Evolutionary conservation across 1,140 invertebrate genomes (phyloP).

Genomic region (Musca domestica): DNA sequence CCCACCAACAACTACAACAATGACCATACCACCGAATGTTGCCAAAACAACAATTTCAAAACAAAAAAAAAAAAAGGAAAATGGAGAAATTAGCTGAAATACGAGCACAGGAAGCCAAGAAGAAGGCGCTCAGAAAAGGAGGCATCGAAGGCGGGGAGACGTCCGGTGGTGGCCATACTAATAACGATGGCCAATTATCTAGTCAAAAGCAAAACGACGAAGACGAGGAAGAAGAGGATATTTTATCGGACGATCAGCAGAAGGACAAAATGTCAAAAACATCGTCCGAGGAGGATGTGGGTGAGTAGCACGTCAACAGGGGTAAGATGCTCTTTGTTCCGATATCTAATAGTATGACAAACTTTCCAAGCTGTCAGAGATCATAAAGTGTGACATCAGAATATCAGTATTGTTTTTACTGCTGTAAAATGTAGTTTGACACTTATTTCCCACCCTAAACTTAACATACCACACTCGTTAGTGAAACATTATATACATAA

Average conservation of each 20-base stretch:
- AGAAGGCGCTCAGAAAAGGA: not conserved
- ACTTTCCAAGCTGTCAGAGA: too few relatives aligned
- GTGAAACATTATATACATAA: too few relatives aligned
- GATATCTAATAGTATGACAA: too few relatives aligned
- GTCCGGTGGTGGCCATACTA: not conserved
- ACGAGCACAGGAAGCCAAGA: not conserved
- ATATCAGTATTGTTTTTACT: too few relatives aligned
- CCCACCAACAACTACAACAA: slow-evolving; percentile 9
- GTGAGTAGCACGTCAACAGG: slow-evolving; percentile 30
- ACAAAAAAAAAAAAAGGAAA: slow-evolving; percentile 23
- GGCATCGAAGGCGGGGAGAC: not conserved
- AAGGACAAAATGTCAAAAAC: slow-evolving; percentile 23
- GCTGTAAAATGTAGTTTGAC: too few relatives aligned
- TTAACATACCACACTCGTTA: too few relatives aligned
- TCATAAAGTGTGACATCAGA: too few relatives aligned
- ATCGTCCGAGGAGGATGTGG: slow-evolving; percentile 42
- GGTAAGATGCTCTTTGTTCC: too few relatives aligned
- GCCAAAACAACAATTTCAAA: too few relatives aligned
- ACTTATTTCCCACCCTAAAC: too few relatives aligned
- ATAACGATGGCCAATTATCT: slow-evolving; percentile 27
- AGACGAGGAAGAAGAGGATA: slow-evolving; percentile 17
- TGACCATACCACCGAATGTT: not conserved
- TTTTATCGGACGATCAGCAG: not conserved
- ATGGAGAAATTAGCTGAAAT: slow-evolving; percentile 19
- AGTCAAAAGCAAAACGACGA: slow-evolving; percentile 26